phyloP scores from a whole-genome alignment of 1,140 invertebrate genomes.

The Steinernema feltiae region DNA sequence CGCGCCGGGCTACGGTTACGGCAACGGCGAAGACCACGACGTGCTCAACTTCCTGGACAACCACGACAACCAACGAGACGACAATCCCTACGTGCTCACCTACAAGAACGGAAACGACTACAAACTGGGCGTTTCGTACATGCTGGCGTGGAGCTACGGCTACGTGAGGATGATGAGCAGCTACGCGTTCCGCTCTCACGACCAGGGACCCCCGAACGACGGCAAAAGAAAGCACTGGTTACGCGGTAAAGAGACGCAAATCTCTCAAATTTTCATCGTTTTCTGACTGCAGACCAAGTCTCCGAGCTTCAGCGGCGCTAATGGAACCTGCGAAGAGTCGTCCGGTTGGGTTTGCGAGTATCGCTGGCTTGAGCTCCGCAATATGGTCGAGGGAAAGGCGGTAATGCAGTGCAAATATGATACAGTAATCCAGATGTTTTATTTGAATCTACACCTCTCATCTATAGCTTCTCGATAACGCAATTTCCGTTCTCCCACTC shows the following conservation, averaged over 20 bases:
- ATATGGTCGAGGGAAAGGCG: conserved; percentile 50
- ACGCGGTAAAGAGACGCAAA: too few relatives aligned
- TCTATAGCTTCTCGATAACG: too few relatives aligned
- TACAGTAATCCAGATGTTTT: too few relatives aligned
- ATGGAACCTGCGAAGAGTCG: conserved; percentile 66
- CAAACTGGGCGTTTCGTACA: conserved; percentile 72
- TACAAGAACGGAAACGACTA: conserved; percentile 59
- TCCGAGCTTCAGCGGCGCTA: conserved; percentile 64
- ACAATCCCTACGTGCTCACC: conserved; percentile 55
- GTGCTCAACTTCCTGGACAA: conserved; percentile 61
- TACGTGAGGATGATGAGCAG: conserved; percentile 72
- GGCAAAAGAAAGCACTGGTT: too few relatives aligned
- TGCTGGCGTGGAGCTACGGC: conserved; percentile 73
- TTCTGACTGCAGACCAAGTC: conserved; percentile 61
- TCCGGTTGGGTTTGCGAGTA: conserved; percentile 83
- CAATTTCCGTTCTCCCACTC: conserved; percentile 55
- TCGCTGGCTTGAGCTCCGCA: conserved; percentile 58
- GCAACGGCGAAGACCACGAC: conserved; percentile 45
- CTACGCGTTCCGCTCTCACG: too few relatives aligned
- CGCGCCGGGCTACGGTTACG: conserved; percentile 50
- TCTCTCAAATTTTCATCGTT: too few relatives aligned
- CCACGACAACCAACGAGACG: conserved; percentile 61
- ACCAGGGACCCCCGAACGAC: too few relatives aligned
- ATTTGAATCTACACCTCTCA: too few relatives aligned
- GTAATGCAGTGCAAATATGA: too few relatives aligned